These are phyloP conservation scores for Chirona hameri DNA, from an alignment of 2,888 invertebrate species.

Conservation along the genomic window DNA sequence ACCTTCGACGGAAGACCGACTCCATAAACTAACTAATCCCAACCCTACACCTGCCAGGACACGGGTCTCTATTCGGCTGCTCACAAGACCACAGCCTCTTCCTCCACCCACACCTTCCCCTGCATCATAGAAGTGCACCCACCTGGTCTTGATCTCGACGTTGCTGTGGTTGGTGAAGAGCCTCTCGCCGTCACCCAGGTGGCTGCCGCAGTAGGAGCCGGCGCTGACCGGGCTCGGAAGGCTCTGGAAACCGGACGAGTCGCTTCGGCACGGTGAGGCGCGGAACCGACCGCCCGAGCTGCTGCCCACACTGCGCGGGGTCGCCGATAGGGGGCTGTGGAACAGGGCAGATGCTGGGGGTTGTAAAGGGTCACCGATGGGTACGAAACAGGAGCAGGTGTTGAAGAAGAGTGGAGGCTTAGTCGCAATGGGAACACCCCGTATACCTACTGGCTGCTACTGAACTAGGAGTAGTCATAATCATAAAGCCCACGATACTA, in stretches of 20 bases:
- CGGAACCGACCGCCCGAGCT: background rate
- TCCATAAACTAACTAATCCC: too few relatives aligned
- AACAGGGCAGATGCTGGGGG: background rate
- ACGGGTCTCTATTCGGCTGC: too few relatives aligned
- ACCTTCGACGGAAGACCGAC: too few relatives aligned
- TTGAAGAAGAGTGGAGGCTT: too few relatives aligned
- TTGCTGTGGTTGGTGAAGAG: conserved; percentile 28
- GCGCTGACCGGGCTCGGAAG: background rate
- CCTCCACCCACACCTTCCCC: too few relatives aligned
- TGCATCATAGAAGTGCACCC: background rate
- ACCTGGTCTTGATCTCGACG: conserved; percentile 4
- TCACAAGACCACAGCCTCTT: too few relatives aligned
- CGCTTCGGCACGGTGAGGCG: conserved; percentile 1
- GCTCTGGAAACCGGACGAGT: conserved; percentile 25
- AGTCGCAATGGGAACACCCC: too few relatives aligned
- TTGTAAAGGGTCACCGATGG: background rate
- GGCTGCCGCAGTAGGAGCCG: background rate
- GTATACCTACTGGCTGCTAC: too few relatives aligned
- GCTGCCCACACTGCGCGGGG: background rate
- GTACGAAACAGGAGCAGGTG: too few relatives aligned
- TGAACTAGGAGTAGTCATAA: too few relatives aligned
- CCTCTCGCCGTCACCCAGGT: background rate
- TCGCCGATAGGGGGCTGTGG: background rate
- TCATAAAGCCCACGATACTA: too few relatives aligned
- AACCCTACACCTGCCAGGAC: too few relatives aligned